Evolutionary conservation across 2,888 invertebrate genomes (phyloP), one percentile per base, ranked within the genome.

Genomic region (Ophion ventricosus): DNA sequence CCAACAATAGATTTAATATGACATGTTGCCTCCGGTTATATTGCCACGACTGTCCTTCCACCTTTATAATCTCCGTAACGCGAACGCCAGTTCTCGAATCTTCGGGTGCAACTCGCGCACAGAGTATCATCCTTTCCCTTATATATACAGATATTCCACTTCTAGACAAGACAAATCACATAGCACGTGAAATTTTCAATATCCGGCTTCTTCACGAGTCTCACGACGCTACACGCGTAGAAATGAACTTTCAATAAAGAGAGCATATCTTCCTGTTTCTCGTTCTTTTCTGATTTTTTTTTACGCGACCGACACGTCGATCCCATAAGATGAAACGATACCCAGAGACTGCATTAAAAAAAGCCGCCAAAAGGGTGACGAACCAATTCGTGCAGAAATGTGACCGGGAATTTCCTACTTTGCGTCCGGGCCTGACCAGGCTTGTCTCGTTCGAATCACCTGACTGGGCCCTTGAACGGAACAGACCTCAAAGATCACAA

Each of bases 1-100:
- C 56, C 57, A 77, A 80, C 64, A 63, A 63, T 83, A 87, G 88
- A 88, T 90, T 90, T 90, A 89, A 89, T 90, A 90, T 89, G 89
- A 90, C 90, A 88, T 88, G 88, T 88, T 66, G 89, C 84, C 87
- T 84, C 87, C 61, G 80, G 87, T 90, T 90, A 90, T 90, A 90
- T 89, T 89, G 90, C 88, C 87, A 66, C 54, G 82, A 84, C 85
- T 84, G 84, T 88, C 70, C 75, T 72, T 80, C 76, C 72, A 80
- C 80, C 80, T 83, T 83, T 73, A 73, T 77, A 76, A 69, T 64
- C 74, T 74, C 14, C 23, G 29, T 57, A 72, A 2, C 40, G 23
- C 26, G 29, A 61, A 61, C 64, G 67, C 57, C 63, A 70, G 64
- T 72, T 59, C 66, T 57, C 20, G 67, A 77, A 80, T 76, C 76